A percentile compares a stretch with the other conserved stretches of the same genome.
phyloP scores from a whole-genome alignment of 2,797 vertebrate genomes.

The Epinephelus awoara region DNA sequence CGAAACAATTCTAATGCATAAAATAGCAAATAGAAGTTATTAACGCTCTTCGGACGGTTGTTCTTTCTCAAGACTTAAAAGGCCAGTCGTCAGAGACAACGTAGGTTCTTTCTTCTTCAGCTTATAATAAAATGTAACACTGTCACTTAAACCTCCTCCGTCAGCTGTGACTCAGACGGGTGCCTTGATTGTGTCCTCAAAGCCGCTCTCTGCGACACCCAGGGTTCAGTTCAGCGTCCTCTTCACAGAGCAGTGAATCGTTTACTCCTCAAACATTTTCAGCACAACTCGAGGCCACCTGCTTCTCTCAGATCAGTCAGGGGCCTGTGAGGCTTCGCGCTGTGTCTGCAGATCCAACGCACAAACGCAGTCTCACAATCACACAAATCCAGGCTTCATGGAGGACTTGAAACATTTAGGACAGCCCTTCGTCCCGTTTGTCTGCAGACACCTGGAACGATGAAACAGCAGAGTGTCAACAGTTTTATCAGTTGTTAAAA shows the following conservation, averaged over 20 bases:
- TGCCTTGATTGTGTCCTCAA: conserved; percentile 44
- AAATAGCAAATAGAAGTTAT: conserved; percentile 38
- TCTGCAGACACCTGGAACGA: conserved; percentile 93
- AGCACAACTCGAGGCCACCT: conserved; percentile 62
- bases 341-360: conserved; percentile 68
- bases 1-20: conserved; percentile 41
- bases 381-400: conserved; percentile 98
- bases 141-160: conserved; percentile 30
- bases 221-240: conserved; percentile 57
- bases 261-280: conserved; percentile 52
- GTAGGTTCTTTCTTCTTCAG: conserved; percentile 41
- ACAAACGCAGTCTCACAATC: conserved; percentile 68
- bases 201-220: conserved; percentile 34
- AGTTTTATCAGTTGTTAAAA: not conserved
- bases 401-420: conserved; percentile 95
- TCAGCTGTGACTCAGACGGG: conserved; percentile 42
- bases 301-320: conserved; percentile 64
- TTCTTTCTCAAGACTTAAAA: conserved; percentile 31
- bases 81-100: conserved; percentile 32
- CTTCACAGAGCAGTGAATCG: conserved; percentile 42
- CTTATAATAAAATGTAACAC: conserved; percentile 51
- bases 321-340: conserved; percentile 55
- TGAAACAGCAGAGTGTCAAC: conserved; percentile 15
- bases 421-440: conserved; percentile 93
- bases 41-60: conserved; percentile 46